Conservation (phyloP, 2,797 vertebrate genomes). For the Pagetopsis macropterus region DNA sequence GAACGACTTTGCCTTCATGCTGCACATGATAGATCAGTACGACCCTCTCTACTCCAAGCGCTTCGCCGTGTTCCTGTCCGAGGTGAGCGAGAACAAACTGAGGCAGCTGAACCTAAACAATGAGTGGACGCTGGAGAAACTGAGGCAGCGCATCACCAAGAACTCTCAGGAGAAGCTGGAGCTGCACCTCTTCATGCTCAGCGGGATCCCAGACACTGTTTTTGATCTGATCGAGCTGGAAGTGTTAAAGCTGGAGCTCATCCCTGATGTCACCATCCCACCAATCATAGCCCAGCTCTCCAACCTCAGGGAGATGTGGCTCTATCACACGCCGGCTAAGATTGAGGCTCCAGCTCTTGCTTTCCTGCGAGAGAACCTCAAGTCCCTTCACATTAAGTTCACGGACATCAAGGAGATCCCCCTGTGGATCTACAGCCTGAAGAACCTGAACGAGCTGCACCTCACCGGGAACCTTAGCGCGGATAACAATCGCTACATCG, state of each 20-base stretch:
- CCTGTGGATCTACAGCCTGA: constrained; percentile 98
- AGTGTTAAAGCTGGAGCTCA: constrained; percentile 96
- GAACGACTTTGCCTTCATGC: constrained; percentile 99
- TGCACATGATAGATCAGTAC: constrained; percentile 98
- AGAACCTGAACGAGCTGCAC: constrained; percentile 95
- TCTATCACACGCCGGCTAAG: constrained; percentile 97
- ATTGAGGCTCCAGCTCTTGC: constrained; percentile 97
- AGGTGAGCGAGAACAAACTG: constrained; percentile 98
- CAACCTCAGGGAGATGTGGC: constrained; percentile 94
- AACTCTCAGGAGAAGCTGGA: constrained; percentile 97
- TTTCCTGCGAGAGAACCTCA: constrained; percentile 94
- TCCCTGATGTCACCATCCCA: constrained; percentile 96
- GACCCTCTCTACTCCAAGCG: constrained; percentile 98
- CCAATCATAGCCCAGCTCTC: constrained; percentile 97
- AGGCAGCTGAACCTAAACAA: constrained; percentile 98
- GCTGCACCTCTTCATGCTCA: constrained; percentile 98
- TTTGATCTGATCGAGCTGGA: constrained; percentile 96
- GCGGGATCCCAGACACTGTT: constrained; percentile 95
- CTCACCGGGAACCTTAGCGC: constrained; percentile 96
- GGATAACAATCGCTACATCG: constrained; percentile 96
- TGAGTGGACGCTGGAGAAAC: constrained; percentile 97
- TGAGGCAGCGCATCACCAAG: constrained; percentile 95
- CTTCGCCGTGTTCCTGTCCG: constrained; percentile 96
- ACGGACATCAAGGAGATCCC: constrained; percentile 99
- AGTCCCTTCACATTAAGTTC: constrained; percentile 97